Conservation (phyloP, 2,113 vertebrate genomes). For the Laticauda colubrina region DNA sequence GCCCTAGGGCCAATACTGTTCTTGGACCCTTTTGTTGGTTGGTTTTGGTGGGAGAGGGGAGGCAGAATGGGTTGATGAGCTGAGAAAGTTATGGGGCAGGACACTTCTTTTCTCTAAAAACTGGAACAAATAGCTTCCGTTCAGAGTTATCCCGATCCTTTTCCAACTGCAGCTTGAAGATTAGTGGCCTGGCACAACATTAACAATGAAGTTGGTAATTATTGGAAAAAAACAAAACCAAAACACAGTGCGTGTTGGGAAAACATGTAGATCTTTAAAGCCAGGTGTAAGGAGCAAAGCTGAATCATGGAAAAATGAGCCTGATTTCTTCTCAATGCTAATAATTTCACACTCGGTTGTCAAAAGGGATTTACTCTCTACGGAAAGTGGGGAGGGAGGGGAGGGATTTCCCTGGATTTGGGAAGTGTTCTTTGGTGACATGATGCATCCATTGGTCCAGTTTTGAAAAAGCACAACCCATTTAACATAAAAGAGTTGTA, state of each 20-base stretch:
- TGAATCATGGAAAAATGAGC: constrained; percentile 38
- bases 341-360: constrained; percentile 22
- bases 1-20: background rate
- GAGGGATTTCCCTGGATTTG: background rate
- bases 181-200: background rate
- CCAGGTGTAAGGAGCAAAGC: background rate
- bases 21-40: background rate
- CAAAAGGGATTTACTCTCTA: constrained; percentile 10
- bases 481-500: background rate
- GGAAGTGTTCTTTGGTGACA: background rate
- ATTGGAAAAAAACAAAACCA: background rate
- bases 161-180: background rate
- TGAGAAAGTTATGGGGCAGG: background rate
- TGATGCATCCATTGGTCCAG: background rate
- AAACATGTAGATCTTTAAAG: constrained; percentile 27
- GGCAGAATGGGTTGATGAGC: background rate
- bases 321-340: constrained; percentile 4
- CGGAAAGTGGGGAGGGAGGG: constrained; percentile 30
- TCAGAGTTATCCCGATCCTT: background rate
- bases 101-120: background rate
- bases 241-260: constrained; percentile 27
- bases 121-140: background rate
- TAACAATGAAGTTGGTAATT: constrained; percentile 21
- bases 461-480: background rate
- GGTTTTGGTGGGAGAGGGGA: background rate